Evolutionary conservation across 2,888 invertebrate genomes (phyloP).

Genomic region (Anorthoa munda): DNA sequence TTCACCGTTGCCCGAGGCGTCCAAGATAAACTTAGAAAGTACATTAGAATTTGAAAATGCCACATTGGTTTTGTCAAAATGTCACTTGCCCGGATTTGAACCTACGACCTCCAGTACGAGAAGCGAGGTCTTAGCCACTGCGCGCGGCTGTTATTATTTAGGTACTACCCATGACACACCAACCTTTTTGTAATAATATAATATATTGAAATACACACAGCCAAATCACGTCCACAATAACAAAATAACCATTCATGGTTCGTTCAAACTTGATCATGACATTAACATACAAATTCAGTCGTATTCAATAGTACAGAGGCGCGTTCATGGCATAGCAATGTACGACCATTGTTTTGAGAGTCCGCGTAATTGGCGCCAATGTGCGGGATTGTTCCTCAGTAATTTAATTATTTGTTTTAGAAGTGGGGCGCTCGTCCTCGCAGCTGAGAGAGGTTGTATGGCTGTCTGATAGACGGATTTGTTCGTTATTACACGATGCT

Average conservation of each 20-base stretch:
- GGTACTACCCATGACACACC: too few relatives aligned
- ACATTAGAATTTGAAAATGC: too few relatives aligned
- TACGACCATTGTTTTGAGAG: slow-evolving; percentile 56
- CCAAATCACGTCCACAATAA: background rate
- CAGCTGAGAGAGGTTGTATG: slow-evolving; percentile 10
- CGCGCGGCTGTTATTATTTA: too few relatives aligned
- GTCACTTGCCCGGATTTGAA: too few relatives aligned
- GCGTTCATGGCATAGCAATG: slow-evolving; percentile 58
- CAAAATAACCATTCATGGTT: slow-evolving; percentile 36
- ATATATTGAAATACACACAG: background rate
- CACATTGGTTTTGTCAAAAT: too few relatives aligned
- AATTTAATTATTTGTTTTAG: slow-evolving; percentile 70
- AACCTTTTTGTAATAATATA: too few relatives aligned
- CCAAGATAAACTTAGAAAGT: too few relatives aligned
- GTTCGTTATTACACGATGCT: slow-evolving; percentile 39
- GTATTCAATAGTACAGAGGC: slow-evolving; percentile 48
- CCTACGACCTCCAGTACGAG: too few relatives aligned
- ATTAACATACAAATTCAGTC: slow-evolving; percentile 60
- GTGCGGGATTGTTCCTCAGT: slow-evolving; percentile 64
- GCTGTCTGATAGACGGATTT: slow-evolving; percentile 28
- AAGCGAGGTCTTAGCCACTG: too few relatives aligned
- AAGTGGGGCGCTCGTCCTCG: slow-evolving; percentile 53
- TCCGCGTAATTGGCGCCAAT: slow-evolving; percentile 66
- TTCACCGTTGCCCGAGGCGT: too few relatives aligned
- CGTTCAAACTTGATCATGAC: slow-evolving; percentile 50